Evolutionary conservation across 2,888 invertebrate genomes (phyloP).

Genomic region (Parnassius mnemosyne): DNA sequence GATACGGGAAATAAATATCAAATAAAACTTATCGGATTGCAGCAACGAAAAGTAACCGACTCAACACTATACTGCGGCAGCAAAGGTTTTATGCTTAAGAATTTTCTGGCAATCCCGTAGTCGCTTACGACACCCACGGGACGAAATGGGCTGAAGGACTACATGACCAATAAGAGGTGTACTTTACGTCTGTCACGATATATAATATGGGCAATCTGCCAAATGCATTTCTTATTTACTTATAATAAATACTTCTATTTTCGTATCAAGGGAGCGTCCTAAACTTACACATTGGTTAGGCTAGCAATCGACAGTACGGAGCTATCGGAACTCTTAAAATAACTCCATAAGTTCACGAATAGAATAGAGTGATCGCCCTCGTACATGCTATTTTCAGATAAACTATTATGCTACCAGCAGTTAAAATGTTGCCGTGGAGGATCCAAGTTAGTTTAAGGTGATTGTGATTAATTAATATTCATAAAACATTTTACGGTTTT

Average conservation of each 20-base stretch:
- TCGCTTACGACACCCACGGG: too few species aligned
- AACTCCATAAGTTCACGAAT: constrained; percentile 68
- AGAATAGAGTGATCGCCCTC: constrained; percentile 71
- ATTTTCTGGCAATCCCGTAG: too few species aligned
- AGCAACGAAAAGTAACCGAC: too few species aligned
- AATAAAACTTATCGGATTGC: too few species aligned
- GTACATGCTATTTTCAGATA: constrained; percentile 62
- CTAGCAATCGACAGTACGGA: constrained; percentile 31
- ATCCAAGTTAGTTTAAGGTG: constrained; percentile 13
- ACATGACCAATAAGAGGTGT: too few species aligned
- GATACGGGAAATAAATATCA: too few species aligned
- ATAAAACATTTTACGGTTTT: not conserved
- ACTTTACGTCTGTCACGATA: too few species aligned
- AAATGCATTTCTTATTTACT: not conserved
- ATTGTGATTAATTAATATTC: constrained; percentile 17
- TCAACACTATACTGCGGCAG: too few species aligned
- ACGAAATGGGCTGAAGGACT: too few species aligned
- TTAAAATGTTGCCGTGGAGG: constrained; percentile 19
- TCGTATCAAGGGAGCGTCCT: constrained; percentile 3
- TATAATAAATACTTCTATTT: not conserved
- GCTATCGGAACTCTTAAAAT: constrained; percentile 63
- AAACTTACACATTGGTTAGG: constrained; percentile 13
- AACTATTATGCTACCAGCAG: constrained; percentile 39
- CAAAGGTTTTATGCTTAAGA: too few species aligned
- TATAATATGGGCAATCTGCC: too few species aligned